These are phyloP conservation scores for Epirrita christyi DNA, from an alignment of 2,888 invertebrate genomes.

Conservation along the genomic window DNA sequence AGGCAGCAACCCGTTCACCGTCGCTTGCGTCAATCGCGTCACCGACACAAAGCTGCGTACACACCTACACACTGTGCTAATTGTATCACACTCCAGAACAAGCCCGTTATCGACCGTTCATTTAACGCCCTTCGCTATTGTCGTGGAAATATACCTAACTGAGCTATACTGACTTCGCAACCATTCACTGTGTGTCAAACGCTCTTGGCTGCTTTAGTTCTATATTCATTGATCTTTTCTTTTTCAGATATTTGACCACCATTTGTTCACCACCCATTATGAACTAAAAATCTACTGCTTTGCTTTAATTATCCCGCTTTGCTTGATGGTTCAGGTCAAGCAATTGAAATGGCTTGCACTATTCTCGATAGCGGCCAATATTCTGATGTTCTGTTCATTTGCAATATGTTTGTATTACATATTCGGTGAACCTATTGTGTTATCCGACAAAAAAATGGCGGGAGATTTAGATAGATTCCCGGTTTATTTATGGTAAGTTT, in stretches of 20 bases:
- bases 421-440: conserved; percentile 79
- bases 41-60: too few relatives aligned
- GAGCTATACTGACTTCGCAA: too few relatives aligned
- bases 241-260: conserved; percentile 73
- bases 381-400: conserved; percentile 91
- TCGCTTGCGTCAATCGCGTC: too few relatives aligned
- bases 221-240: background rate
- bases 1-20: too few relatives aligned
- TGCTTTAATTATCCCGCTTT: conserved; percentile 66
- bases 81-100: too few relatives aligned
- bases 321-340: conserved; percentile 83
- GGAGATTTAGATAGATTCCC: conserved; percentile 87
- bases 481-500: conserved; percentile 90
- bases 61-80: too few relatives aligned
- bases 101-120: too few relatives aligned
- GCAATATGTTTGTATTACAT: conserved; percentile 93
- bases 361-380: conserved; percentile 94
- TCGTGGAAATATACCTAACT: too few relatives aligned
- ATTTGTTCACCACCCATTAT: conserved; percentile 53
- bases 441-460: conserved; percentile 77
- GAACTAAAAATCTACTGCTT: conserved; percentile 71
- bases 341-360: conserved; percentile 93
- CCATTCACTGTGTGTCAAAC: too few relatives aligned
- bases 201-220: too few relatives aligned
- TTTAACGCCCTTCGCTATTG: too few relatives aligned